Evolutionary conservation across 1,140 invertebrate species (phyloP).

Genomic region (Andricus grossulariae): DNA sequence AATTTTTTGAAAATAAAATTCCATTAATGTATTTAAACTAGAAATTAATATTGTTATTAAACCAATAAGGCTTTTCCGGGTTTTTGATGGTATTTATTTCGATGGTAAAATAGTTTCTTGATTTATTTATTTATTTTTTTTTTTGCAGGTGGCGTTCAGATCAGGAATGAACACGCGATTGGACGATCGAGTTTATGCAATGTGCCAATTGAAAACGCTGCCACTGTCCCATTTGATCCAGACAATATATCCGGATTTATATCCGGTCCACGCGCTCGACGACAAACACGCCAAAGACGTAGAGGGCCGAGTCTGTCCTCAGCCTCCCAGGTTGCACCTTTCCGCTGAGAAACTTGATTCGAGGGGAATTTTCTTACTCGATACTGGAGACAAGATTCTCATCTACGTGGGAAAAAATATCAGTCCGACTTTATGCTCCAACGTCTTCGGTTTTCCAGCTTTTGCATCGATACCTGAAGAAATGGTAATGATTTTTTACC

Average conservation of each 20-base stretch:
- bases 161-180: constrained; percentile 90
- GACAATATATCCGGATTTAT: constrained; percentile 94
- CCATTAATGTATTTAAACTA: too few species aligned
- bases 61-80: too few species aligned
- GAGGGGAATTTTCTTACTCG: constrained; percentile 94
- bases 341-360: constrained; percentile 87
- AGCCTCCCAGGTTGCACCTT: constrained; percentile 81
- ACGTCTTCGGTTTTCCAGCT: constrained; percentile 81
- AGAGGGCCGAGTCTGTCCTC: constrained; percentile 76
- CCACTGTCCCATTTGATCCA: constrained; percentile 90
- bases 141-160: constrained; percentile 87
- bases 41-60: too few species aligned
- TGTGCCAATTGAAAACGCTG: constrained; percentile 95
- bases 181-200: constrained; percentile 94
- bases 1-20: too few species aligned
- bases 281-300: constrained; percentile 79
- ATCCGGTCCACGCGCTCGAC: constrained; percentile 89
- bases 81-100: too few species aligned
- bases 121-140: too few species aligned
- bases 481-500: constrained; percentile 76
- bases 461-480: constrained; percentile 81
- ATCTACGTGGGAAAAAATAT: constrained; percentile 92
- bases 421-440: constrained; percentile 84
- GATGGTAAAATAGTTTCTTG: too few species aligned
- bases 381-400: constrained; percentile 89